These are phyloP conservation scores for Drosophila tani DNA, from an alignment of 1,140 invertebrate genomes.

Conservation along the genomic window DNA sequence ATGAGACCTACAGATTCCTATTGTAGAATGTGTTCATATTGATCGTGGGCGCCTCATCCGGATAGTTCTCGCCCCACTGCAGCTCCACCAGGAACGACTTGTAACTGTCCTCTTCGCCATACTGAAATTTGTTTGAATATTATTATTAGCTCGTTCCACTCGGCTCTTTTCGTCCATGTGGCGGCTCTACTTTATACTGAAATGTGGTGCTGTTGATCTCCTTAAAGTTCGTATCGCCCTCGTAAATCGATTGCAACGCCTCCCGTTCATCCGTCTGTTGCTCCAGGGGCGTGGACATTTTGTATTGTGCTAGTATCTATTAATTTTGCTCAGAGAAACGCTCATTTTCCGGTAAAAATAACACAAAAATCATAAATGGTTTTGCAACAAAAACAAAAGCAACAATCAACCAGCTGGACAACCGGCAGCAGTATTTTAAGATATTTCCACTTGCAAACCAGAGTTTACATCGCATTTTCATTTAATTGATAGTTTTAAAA, in stretches of 20 bases:
- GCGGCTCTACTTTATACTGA: conserved; percentile 93
- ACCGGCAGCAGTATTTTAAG: conserved; percentile 17
- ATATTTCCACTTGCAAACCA: neutral
- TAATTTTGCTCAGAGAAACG: conserved; percentile 1
- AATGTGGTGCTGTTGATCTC: conserved; percentile 91
- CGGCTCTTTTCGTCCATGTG: conserved; percentile 22
- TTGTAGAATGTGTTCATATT: conserved; percentile 98
- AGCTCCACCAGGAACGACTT: conserved; percentile 96
- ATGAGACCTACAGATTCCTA: conserved; percentile 92
- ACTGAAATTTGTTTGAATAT: conserved; percentile 87
- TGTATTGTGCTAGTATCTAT: conserved; percentile 23
- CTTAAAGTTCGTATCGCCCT: conserved; percentile 95
- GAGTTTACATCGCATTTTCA: too few species aligned
- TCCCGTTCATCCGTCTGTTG: conserved; percentile 95
- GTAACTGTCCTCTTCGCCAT: conserved; percentile 91
- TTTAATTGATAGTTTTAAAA: too few species aligned
- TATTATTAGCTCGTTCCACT: neutral
- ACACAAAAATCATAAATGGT: conserved; percentile 38
- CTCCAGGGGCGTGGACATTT: conserved; percentile 87
- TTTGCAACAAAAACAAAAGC: conserved; percentile 64
- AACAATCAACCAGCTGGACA: conserved; percentile 49
- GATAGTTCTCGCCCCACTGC: conserved; percentile 94
- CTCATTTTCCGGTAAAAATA: conserved; percentile 28
- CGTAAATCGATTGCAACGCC: conserved; percentile 96
- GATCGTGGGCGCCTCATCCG: conserved; percentile 91